Evolutionary conservation across 2,113 vertebrate genomes (phyloP), one percentile per base, ranked within the genome.

Genomic region (Otus sunia): DNA sequence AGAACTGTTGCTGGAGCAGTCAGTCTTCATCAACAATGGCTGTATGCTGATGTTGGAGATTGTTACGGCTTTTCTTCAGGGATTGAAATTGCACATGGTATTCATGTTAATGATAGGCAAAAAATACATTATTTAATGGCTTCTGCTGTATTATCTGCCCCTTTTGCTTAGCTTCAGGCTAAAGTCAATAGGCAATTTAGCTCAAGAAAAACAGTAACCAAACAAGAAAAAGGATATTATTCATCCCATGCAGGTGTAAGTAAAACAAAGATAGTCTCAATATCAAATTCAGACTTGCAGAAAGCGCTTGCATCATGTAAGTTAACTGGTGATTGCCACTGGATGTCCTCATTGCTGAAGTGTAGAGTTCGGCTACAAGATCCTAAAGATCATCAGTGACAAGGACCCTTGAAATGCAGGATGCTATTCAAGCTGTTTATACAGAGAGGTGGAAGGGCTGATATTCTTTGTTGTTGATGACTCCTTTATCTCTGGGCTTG

Each of bases 281-380:
- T 92, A 90, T 53, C 71, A 80, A 91, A 94, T 69, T 82, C 81
- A 97, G 83, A 82, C 79, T 81, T 66, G 56, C 36, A 84, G 94
- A 68, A 92, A 72, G 89, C 6, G 1, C 45, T 88, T 9, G 5
- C 49, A 43, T 92, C 66, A 12, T 1, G 0, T 67, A 94, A 97
- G 91, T 95, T 95, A 96, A 73, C 95, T 97, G 91, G 74, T 91
- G 96, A 94, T 97, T 97, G 95, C 96, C 96, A 96, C 95, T 95
- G 96, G 94, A 95, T 96, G 94, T 95, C 96, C 96, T 96, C 94
- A 94, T 96, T 96, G 96, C 96, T 95, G 95, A 97, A 97, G 95
- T 91, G 95, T 94, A 95, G 81, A 96, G 91, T 96, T 97, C 20
- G 8, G 50, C 81, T 94, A 83, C 87, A 49, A 88, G 87, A 90